Conservation (phyloP, 2,888 invertebrate genomes). For the Drosophila tanythrix region DNA sequence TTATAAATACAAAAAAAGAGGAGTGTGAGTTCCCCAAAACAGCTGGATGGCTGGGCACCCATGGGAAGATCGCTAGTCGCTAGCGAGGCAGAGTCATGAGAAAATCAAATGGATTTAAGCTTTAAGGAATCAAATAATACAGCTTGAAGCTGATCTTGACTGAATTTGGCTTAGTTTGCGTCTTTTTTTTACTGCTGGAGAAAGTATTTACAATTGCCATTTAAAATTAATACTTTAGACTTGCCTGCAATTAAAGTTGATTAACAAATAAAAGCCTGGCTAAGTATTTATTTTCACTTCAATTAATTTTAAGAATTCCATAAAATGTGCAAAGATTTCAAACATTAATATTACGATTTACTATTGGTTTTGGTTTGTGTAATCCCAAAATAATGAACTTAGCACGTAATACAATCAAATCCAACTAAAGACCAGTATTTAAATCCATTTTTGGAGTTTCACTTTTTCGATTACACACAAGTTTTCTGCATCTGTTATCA, state of each 20-base stretch:
- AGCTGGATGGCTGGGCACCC: slow-evolving; percentile 49
- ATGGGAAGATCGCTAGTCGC: slow-evolving; percentile 39
- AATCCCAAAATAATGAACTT: not conserved
- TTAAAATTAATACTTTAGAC: not conserved
- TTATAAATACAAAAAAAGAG: not conserved
- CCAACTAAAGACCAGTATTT: not conserved
- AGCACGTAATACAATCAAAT: not conserved
- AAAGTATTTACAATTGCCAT: not conserved
- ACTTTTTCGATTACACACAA: not conserved
- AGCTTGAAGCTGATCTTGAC: not conserved
- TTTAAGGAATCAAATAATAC: not conserved
- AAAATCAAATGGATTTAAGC: slow-evolving; percentile 8
- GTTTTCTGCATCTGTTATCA: not conserved
- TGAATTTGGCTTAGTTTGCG: not conserved
- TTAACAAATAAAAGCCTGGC: not conserved
- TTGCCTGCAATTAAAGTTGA: not conserved
- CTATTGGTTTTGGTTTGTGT: not conserved
- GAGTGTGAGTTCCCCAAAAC: slow-evolving; percentile 36
- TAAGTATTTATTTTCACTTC: not conserved
- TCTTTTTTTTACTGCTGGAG: not conserved
- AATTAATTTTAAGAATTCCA: not conserved
- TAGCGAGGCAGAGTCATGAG: slow-evolving; percentile 6
- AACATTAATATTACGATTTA: not conserved
- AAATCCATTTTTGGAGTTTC: not conserved
- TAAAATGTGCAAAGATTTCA: not conserved